These are phyloP conservation scores for Microcebus griseorufus DNA, from an alignment of 2,113 vertebrate species.

Conservation along the genomic window DNA sequence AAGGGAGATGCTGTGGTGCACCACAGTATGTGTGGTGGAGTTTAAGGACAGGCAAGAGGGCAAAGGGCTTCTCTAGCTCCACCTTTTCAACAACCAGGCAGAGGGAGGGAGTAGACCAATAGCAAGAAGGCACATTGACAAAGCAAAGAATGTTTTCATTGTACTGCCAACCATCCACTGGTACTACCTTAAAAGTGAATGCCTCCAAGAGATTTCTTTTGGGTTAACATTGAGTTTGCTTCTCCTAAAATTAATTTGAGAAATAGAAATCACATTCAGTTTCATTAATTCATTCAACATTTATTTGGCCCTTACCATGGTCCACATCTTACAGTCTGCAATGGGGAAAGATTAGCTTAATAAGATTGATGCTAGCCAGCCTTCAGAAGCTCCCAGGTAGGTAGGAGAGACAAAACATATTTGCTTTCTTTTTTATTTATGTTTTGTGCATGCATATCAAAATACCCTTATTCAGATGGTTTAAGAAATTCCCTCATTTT, in stretches of 20 bases:
- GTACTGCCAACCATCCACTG: too few relatives aligned
- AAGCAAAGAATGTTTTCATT: neutral
- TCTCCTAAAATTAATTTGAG: neutral
- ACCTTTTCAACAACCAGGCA: neutral
- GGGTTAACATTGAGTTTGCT: neutral
- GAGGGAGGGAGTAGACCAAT: neutral
- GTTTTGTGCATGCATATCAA: neutral
- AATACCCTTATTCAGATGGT: neutral
- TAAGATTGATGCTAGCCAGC: neutral
- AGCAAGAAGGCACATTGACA: neutral
- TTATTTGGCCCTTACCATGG: neutral
- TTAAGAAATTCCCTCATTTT: neutral
- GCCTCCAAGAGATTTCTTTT: neutral
- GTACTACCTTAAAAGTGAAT: neutral
- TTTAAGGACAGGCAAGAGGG: neutral
- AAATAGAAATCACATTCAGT: neutral
- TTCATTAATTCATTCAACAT: neutral
- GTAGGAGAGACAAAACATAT: neutral
- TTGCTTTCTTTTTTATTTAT: neutral
- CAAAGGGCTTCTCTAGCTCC: neutral
- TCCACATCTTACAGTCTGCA: neutral
- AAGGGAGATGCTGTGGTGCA: neutral
- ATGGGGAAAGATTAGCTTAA: neutral
- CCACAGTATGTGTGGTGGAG: accelerated
- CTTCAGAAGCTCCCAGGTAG: neutral